Conservation (phyloP, 2,113 vertebrate species). For the Bathybates hornii region DNA sequence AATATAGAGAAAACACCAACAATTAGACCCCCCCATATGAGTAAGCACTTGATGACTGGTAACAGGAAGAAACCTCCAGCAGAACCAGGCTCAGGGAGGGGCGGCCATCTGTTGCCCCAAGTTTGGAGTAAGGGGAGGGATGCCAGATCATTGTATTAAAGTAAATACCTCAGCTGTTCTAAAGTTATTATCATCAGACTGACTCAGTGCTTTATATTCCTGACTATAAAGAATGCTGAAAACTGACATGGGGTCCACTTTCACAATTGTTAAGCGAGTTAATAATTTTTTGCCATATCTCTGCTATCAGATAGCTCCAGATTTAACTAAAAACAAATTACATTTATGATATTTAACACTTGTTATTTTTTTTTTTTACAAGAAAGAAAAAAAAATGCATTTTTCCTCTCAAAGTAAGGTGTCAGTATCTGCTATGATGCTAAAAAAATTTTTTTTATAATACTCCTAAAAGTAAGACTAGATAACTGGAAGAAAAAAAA, state of each 20-base stretch:
- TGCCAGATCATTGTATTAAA: not conserved
- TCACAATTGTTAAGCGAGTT: not conserved
- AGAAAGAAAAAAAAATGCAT: not conserved
- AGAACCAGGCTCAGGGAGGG: not conserved
- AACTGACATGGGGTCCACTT: not conserved
- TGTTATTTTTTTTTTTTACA: not conserved
- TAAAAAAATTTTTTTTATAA: not conserved
- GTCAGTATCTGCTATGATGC: not conserved
- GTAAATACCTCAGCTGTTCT: not conserved
- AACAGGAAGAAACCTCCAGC: not conserved
- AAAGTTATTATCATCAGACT: not conserved
- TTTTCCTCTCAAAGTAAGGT: not conserved
- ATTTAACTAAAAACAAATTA: not conserved
- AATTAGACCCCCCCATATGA: not conserved
- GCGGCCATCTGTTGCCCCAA: not conserved
- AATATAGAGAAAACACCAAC: not conserved
- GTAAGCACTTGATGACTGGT: not conserved
- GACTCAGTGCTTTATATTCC: not conserved
- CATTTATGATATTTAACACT: not conserved
- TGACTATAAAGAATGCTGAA: not conserved
- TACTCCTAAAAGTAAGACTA: not conserved
- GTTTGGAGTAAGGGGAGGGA: not conserved
- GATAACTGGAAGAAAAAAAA: conserved; percentile 2
- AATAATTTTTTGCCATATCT: not conserved
- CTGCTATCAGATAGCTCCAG: not conserved